Conservation (phyloP, 2,797 vertebrate genomes). For the Myotis daubentonii region DNA sequence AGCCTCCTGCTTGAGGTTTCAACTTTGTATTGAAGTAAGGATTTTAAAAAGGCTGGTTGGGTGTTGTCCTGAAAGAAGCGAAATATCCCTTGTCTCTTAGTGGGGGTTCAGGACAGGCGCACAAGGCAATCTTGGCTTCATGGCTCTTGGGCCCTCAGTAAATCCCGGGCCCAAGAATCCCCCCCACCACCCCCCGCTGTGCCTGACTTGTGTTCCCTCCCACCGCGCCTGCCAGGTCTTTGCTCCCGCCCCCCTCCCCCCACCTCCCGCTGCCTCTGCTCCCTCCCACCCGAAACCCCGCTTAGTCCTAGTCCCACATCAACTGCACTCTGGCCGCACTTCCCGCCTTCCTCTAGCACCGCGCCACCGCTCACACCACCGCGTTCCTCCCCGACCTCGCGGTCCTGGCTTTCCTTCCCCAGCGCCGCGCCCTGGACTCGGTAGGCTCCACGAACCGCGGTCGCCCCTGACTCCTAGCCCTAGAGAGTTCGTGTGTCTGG, state of each 20-base stretch:
- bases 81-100: background rate
- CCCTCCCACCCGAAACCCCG: background rate
- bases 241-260: background rate
- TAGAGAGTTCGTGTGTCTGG: no score
- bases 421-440: no score
- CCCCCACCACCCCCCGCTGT: background rate
- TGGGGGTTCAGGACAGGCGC: no score
- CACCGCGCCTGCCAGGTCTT: background rate
- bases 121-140: background rate
- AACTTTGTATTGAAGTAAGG: background rate
- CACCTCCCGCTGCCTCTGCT: background rate
- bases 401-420: background rate
- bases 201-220: background rate
- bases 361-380: background rate
- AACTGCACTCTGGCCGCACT: background rate
- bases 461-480: background rate
- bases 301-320: background rate
- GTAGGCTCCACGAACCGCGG: no score
- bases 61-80: background rate
- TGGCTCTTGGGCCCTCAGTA: no score
- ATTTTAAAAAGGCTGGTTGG: background rate
- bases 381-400: accelerated
- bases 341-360: background rate
- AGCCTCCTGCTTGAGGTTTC: background rate
- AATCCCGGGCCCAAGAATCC: background rate